phyloP scores from a whole-genome alignment of 2,888 invertebrate genomes.

The Drosophila borborema region DNA sequence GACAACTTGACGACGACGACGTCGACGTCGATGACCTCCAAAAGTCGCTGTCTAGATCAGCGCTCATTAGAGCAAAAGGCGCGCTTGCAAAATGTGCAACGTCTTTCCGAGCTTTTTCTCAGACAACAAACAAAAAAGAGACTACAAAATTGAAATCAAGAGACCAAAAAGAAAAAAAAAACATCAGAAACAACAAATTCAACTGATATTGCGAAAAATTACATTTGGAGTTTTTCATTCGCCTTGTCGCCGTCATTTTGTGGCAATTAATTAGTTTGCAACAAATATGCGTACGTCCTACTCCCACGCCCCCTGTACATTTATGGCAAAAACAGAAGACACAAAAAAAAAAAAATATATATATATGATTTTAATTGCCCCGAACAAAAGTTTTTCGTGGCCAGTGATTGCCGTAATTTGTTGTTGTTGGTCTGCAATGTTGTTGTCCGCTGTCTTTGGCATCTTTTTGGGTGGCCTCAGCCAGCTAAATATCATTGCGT shows the following conservation, averaged over 20 bases:
- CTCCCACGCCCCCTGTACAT: slow-evolving; percentile 21
- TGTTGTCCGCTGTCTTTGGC: slow-evolving; percentile 19
- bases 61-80: slow-evolving; percentile 75
- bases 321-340: slow-evolving; percentile 2
- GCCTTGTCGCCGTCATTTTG: slow-evolving; percentile 59
- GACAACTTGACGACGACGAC: slow-evolving; percentile 71
- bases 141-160: slow-evolving; percentile 12
- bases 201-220: slow-evolving; percentile 66
- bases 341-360: neutral
- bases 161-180: slow-evolving; percentile 25
- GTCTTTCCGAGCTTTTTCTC: slow-evolving; percentile 69
- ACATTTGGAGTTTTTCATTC: slow-evolving; percentile 55
- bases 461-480: slow-evolving; percentile 39
- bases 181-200: slow-evolving; percentile 11
- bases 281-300: slow-evolving; percentile 70
- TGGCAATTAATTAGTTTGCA: slow-evolving; percentile 76
- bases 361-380: slow-evolving; percentile 68
- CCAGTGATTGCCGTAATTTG: slow-evolving; percentile 52
- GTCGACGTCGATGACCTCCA: slow-evolving; percentile 71
- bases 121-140: slow-evolving; percentile 26
- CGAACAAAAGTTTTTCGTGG: slow-evolving; percentile 14
- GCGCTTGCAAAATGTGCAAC: slow-evolving; percentile 71
- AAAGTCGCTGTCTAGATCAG: slow-evolving; percentile 62
- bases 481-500: slow-evolving; percentile 38
- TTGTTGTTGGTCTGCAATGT: slow-evolving; percentile 30